These are phyloP conservation scores for Lampris incognitus DNA, from an alignment of 2,113 vertebrate genomes.

Conservation along the genomic window DNA sequence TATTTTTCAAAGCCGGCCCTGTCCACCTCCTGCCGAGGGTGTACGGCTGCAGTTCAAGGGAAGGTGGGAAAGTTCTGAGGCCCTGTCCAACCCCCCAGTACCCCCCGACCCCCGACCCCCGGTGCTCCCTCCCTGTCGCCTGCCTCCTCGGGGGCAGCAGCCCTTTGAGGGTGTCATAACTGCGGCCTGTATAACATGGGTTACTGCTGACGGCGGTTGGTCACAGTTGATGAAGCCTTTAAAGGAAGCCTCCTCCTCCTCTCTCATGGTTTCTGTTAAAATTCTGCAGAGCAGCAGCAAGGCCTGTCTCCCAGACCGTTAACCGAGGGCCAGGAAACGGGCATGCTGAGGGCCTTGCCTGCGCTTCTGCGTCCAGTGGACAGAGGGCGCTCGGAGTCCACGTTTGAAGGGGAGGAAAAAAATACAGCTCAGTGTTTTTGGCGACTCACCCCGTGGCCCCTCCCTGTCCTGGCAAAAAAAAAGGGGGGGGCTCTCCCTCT, in stretches of 20 bases:
- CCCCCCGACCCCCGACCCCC: constrained; percentile 78
- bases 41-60: constrained; percentile 91
- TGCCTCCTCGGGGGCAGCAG: constrained; percentile 85
- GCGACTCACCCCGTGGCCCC: constrained; percentile 20
- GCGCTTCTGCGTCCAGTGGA: constrained; percentile 85
- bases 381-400: constrained; percentile 93
- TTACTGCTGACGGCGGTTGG: constrained; percentile 91
- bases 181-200: constrained; percentile 94
- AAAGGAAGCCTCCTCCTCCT: constrained; percentile 80
- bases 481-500: constrained; percentile 57
- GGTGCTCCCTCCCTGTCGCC: constrained; percentile 85
- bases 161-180: constrained; percentile 94
- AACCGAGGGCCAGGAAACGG: constrained; percentile 44
- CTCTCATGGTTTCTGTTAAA: constrained; percentile 90
- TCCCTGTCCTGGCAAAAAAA: constrained; percentile 9
- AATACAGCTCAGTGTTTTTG: not conserved
- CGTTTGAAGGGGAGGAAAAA: constrained; percentile 52
- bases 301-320: constrained; percentile 65
- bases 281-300: constrained; percentile 76
- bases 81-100: constrained; percentile 85
- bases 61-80: constrained; percentile 97
- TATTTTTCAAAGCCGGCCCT: constrained; percentile 96
- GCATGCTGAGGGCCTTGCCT: constrained; percentile 44
- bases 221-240: constrained; percentile 92
- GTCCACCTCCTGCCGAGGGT: constrained; percentile 92